Conservation (phyloP, 2,797 vertebrate genomes). For the Momotus momota region DNA sequence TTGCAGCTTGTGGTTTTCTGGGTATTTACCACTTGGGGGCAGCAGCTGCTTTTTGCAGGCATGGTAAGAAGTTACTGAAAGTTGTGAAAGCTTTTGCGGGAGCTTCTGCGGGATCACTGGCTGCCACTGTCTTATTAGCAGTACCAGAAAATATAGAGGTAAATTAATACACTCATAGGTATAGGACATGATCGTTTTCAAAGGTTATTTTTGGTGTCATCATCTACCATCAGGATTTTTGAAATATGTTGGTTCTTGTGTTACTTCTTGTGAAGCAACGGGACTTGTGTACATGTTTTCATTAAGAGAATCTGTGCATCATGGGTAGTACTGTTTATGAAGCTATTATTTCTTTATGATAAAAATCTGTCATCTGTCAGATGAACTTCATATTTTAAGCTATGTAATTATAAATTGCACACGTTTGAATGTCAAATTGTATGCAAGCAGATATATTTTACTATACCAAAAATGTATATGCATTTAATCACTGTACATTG, state of each 20-base stretch:
- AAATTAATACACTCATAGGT: conserved; percentile 41
- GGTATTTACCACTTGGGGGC: conserved; percentile 93
- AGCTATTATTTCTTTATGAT: neutral
- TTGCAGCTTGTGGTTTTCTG: conserved; percentile 86
- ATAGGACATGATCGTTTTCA: conserved; percentile 14
- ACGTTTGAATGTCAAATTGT: neutral
- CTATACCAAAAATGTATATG: neutral
- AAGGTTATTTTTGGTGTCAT: neutral
- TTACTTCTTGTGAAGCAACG: neutral
- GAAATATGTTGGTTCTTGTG: neutral
- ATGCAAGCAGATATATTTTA: neutral
- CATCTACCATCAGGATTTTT: neutral
- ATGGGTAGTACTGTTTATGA: neutral
- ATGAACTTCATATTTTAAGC: neutral
- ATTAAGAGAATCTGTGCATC: neutral
- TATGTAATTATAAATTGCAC: neutral
- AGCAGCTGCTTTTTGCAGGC: conserved; percentile 82
- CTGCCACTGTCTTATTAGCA: conserved; percentile 85
- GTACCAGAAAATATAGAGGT: conserved; percentile 92
- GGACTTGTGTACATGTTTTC: neutral
- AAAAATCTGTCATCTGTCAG: neutral
- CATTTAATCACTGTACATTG: neutral
- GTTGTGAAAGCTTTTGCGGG: conserved; percentile 85
- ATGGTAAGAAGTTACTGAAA: conserved; percentile 83
- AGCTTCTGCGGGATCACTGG: conserved; percentile 89